Evolutionary conservation across 53 echinoderm and acorn worm species (phyloP).

Genomic region (Arbacia lixula): DNA sequence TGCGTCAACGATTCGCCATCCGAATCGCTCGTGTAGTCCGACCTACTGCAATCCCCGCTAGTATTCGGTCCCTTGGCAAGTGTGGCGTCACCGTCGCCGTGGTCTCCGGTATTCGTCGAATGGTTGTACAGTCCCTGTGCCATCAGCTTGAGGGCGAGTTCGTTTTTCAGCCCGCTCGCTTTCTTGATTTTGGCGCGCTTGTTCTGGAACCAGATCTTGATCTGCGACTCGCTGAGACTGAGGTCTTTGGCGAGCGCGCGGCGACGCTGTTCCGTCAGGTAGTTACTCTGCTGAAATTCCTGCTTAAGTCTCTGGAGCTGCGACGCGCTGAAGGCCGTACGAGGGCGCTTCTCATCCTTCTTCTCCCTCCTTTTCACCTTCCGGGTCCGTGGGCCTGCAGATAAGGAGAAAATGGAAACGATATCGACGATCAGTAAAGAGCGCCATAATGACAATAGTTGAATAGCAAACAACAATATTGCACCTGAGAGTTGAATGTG

Average conservation of each 20-base stretch:
- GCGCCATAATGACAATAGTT: too few relatives aligned
- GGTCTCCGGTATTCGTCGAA: slow-evolving; percentile 71
- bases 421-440: too few relatives aligned
- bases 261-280: slow-evolving; percentile 96
- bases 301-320: slow-evolving; percentile 93
- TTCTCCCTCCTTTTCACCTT: slow-evolving; percentile 80
- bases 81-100: background rate
- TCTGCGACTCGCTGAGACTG: slow-evolving; percentile 96
- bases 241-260: slow-evolving; percentile 88
- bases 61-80: background rate
- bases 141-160: slow-evolving; percentile 86
- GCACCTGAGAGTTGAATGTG: too few relatives aligned
- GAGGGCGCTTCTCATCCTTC: slow-evolving; percentile 95
- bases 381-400: slow-evolving; percentile 89
- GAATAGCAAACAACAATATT: too few relatives aligned
- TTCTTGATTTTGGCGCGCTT: slow-evolving; percentile 99
- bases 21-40: slow-evolving; percentile 56
- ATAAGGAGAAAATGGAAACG: too few relatives aligned
- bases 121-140: slow-evolving; percentile 97
- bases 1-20: slow-evolving; percentile 46
- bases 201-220: slow-evolving; percentile 99
- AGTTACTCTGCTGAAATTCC: slow-evolving; percentile 94
- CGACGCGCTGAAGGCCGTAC: slow-evolving; percentile 96
- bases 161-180: slow-evolving; percentile 87
- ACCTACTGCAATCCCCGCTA: slow-evolving; percentile 55